Percentiles rank a stretch among this genome's conserved stretches.
Evolutionary conservation across 2,797 vertebrate genomes (phyloP).

Genomic region (Enteromius radiatus): DNA sequence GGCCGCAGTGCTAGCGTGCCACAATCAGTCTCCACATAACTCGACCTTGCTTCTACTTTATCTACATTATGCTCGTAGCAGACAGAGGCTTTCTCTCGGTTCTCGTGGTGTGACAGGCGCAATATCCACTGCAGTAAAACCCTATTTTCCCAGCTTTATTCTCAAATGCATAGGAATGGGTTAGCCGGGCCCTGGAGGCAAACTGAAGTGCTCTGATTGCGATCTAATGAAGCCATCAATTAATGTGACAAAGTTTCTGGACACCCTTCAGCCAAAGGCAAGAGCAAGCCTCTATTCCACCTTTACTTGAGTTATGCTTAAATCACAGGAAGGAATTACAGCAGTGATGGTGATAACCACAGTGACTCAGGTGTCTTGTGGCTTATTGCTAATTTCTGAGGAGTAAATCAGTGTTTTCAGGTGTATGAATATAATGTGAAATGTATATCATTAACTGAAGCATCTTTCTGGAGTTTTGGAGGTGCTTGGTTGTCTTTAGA

Average conservation of each 20-base stretch:
- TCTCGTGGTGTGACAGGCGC: conserved; percentile 37
- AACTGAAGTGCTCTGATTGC: conserved; percentile 57
- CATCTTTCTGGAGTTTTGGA: conserved; percentile 11
- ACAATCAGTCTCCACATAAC: conserved; percentile 37
- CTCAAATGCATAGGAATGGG: conserved; percentile 56
- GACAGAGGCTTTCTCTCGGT: conserved; percentile 38
- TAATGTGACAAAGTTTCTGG: conserved; percentile 63
- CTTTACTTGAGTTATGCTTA: conserved; percentile 52
- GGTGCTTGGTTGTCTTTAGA: background rate
- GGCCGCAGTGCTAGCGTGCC: background rate
- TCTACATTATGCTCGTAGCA: conserved; percentile 51
- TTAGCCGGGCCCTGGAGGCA: conserved; percentile 48
- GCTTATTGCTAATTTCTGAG: conserved; percentile 25
- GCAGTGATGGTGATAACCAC: conserved; percentile 37
- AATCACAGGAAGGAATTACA: conserved; percentile 56
- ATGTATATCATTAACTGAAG: conserved; percentile 1
- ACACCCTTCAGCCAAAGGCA: conserved; percentile 57
- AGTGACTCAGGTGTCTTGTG: conserved; percentile 28
- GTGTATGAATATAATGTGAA: background rate
- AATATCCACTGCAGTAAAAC: conserved; percentile 55
- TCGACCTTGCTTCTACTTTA: conserved; percentile 47
- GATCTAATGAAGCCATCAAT: conserved; percentile 63
- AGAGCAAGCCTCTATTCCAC: conserved; percentile 51
- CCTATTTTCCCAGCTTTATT: conserved; percentile 52
- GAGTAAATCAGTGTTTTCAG: background rate